A percentile compares a stretch with the other conserved stretches of the same genome.
Conservation (phyloP, 2,888 invertebrate genomes). For the Drosophila greeni region DNA sequence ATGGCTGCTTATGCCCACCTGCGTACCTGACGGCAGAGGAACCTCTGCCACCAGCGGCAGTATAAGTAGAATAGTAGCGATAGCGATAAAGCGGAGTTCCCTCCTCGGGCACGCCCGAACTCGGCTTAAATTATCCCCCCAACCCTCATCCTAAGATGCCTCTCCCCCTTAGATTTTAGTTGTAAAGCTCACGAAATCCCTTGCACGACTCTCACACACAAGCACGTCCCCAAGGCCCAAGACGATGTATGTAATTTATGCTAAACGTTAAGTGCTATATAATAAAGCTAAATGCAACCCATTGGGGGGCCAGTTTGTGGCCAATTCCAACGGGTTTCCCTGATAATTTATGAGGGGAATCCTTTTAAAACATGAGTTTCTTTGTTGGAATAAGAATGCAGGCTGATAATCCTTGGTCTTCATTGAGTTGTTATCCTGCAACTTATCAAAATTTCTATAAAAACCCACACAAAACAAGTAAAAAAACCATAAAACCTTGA, state of each 20-base stretch:
- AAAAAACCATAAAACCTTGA: not conserved
- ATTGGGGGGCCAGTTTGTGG: slow-evolving; percentile 8
- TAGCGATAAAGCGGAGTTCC: slow-evolving; percentile 18
- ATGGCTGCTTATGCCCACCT: slow-evolving; percentile 51
- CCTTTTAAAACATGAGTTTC: not conserved
- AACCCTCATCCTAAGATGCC: not conserved
- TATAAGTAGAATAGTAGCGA: slow-evolving; percentile 16
- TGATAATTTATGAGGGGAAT: not conserved
- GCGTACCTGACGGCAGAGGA: slow-evolving; percentile 57
- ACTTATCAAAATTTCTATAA: not conserved
- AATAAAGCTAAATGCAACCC: slow-evolving; percentile 23
- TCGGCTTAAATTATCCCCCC: slow-evolving; percentile 7
- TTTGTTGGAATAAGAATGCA: not conserved
- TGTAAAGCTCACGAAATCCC: slow-evolving; percentile 16
- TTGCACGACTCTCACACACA: slow-evolving; percentile 17
- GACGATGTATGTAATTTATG: slow-evolving; percentile 35
- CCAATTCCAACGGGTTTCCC: not conserved
- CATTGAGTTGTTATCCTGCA: not conserved
- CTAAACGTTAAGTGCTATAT: slow-evolving; percentile 31
- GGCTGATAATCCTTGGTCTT: not conserved
- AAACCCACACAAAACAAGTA: not conserved
- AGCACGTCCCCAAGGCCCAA: slow-evolving; percentile 4
- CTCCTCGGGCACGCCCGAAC: slow-evolving; percentile 6
- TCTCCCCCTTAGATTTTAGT: slow-evolving; percentile 29
- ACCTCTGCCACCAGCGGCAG: slow-evolving; percentile 14